phyloP scores from a whole-genome alignment of 2,113 vertebrate genomes.

The Chascanopsetta lugubris region DNA sequence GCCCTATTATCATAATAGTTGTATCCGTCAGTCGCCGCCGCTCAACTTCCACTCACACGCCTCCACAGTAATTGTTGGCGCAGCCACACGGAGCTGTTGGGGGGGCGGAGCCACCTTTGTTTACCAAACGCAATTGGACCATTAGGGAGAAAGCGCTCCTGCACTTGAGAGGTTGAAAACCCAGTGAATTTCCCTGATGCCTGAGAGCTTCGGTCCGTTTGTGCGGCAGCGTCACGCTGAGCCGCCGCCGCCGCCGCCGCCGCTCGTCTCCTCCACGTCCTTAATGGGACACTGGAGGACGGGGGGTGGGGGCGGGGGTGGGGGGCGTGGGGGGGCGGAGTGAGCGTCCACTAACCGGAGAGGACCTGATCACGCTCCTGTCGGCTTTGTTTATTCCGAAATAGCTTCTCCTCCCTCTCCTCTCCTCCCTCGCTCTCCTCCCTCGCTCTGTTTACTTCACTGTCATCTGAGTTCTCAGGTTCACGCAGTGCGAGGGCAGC shows the following conservation, averaged over 20 bases:
- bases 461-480: conserved; percentile 28
- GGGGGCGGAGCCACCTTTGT: conserved; percentile 32
- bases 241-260: background rate
- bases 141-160: conserved; percentile 27
- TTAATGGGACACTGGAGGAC: conserved; percentile 59
- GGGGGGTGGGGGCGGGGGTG: conserved; percentile 23
- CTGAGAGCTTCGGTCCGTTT: conserved; percentile 32
- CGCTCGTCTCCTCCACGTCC: conserved; percentile 17
- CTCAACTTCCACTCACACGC: conserved; percentile 31
- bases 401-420: conserved; percentile 24
- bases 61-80: conserved; percentile 58
- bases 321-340: conserved; percentile 45
- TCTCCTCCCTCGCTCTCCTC: background rate
- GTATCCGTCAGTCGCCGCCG: conserved; percentile 22
- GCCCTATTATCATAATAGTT: conserved; percentile 27
- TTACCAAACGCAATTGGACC: conserved; percentile 34
- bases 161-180: conserved; percentile 21
- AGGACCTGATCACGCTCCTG: conserved; percentile 27
- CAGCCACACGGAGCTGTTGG: conserved; percentile 18
- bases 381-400: conserved; percentile 51
- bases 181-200: conserved; percentile 19
- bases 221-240: conserved; percentile 21
- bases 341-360: conserved; percentile 30
- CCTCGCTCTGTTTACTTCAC: conserved; percentile 13
- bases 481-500: too few relatives aligned